Conservation (phyloP, 30 jellyfish, hydroid and myxozoan species). For the Aurelia aurita region DNA sequence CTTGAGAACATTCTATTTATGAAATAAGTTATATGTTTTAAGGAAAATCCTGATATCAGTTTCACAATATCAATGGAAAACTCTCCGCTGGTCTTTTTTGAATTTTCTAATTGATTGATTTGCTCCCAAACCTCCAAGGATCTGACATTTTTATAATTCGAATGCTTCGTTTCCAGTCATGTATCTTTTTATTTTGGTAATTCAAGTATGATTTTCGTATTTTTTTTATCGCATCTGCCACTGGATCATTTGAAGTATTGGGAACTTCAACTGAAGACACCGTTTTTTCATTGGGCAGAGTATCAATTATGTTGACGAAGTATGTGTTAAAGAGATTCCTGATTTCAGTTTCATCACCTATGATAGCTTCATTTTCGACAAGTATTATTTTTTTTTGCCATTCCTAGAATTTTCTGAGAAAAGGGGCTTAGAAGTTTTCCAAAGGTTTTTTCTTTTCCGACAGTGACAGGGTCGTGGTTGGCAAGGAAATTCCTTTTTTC, state of each 20-base stretch:
- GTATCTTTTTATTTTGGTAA: neutral
- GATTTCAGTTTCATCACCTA: constrained; percentile 30
- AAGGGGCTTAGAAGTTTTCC: constrained; percentile 33
- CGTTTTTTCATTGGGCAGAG: neutral
- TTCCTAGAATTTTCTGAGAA: neutral
- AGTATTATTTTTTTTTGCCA: constrained; percentile 18
- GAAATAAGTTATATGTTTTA: neutral
- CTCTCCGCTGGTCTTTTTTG: constrained; percentile 4
- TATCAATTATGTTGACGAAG: constrained; percentile 36
- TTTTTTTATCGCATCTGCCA: neutral
- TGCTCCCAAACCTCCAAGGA: constrained; percentile 1
- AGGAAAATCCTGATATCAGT: neutral
- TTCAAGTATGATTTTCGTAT: neutral
- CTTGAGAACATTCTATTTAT: neutral
- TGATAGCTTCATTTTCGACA: constrained; percentile 4
- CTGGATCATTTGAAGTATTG: no score
- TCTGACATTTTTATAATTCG: neutral
- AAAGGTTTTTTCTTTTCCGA: neutral
- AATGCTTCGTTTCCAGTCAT: neutral
- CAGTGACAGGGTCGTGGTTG: no score
- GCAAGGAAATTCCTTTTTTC: neutral
- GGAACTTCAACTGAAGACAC: no score
- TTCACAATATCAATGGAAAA: neutral
- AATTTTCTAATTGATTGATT: neutral
- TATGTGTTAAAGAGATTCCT: constrained; percentile 18